Evolutionary conservation across 2,797 vertebrate genomes (phyloP).

Genomic region (Artibeus jamaicensis): DNA sequence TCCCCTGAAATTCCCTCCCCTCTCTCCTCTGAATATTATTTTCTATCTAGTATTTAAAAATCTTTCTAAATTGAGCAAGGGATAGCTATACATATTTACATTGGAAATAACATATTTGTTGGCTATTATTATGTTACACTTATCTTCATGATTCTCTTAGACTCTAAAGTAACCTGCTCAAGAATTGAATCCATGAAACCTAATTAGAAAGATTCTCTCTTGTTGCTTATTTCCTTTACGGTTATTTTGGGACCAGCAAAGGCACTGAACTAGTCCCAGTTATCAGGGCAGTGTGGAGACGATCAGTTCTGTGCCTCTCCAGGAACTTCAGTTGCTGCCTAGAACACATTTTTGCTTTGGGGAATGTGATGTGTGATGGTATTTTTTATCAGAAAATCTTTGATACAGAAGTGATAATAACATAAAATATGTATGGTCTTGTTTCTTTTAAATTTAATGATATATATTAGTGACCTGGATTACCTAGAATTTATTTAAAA

Average conservation of each 20-base stretch:
- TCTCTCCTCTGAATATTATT: not conserved
- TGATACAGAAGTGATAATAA: not conserved
- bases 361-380: not conserved
- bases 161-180: constrained; percentile 44
- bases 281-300: not conserved
- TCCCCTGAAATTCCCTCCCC: no score
- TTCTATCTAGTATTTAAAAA: not conserved
- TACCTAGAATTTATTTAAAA: constrained; percentile 76
- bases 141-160: constrained; percentile 55
- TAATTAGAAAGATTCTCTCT: not conserved
- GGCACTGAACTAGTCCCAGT: not conserved
- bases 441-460: constrained; percentile 43
- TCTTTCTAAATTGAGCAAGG: not conserved
- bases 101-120: constrained; percentile 8
- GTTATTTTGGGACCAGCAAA: not conserved
- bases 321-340: not conserved
- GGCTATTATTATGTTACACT: constrained; percentile 51
- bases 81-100: not conserved
- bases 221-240: not conserved
- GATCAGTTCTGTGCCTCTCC: not conserved
- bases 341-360: not conserved
- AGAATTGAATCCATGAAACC: constrained; percentile 56
- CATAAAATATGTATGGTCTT: not conserved
- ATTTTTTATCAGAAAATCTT: constrained; percentile 1
- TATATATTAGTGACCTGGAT: constrained; percentile 69